A percentile compares a stretch with the other conserved stretches of the same genome.
These are phyloP conservation scores for Peromyscus leucopus DNA, from an alignment of 2,113 vertebrate genomes.

Conservation along the genomic window DNA sequence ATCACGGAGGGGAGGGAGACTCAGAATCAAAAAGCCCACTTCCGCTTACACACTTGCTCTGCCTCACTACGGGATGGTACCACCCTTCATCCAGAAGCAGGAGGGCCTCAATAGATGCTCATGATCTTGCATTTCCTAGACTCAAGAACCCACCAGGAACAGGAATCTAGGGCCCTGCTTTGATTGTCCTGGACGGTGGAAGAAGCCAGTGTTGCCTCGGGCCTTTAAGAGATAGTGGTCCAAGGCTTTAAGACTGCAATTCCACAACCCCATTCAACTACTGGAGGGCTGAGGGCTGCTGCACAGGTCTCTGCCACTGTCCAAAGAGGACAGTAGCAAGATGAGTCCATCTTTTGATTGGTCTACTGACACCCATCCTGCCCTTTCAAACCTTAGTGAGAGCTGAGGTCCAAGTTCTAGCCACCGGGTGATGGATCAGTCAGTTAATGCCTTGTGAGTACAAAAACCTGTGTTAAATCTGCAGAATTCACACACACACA, in stretches of 20 bases:
- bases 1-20: not conserved
- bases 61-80: not conserved
- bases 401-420: not conserved
- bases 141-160: not conserved
- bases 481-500: not conserved
- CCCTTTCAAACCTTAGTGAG: not conserved
- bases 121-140: not conserved
- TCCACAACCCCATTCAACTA: not conserved
- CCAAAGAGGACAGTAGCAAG: not conserved
- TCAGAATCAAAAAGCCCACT: not conserved
- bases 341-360: not conserved
- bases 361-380: not conserved
- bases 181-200: not conserved
- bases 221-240: no score
- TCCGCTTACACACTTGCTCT: not conserved
- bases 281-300: not conserved
- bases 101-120: no score
- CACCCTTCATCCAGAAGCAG: not conserved
- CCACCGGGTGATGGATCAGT: not conserved
- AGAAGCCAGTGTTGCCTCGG: rapidly evolving
- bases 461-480: not conserved
- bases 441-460: not conserved
- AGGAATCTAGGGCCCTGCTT: not conserved
- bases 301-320: rapidly evolving
- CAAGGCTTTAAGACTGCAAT: not conserved